Conservation (phyloP, 2,113 vertebrate species). For the Brevimyrus niger region DNA sequence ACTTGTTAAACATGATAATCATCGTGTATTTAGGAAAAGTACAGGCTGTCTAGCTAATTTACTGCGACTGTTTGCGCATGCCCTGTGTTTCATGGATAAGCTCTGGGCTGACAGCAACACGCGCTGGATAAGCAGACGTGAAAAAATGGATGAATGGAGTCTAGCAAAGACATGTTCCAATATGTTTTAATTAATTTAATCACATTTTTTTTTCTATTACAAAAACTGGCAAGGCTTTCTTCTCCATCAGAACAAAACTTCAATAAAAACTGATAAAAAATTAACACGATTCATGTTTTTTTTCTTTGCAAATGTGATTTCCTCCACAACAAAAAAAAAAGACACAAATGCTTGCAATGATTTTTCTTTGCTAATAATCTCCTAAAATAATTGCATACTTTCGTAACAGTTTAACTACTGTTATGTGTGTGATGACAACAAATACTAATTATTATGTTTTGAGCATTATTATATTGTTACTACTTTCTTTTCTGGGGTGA, state of each 20-base stretch:
- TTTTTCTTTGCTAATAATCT: constrained; percentile 1
- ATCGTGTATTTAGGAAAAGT: not conserved
- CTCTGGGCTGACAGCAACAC: not conserved
- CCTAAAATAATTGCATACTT: not conserved
- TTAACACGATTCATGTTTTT: not conserved
- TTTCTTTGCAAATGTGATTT: not conserved
- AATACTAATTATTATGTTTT: not conserved
- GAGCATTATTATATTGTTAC: not conserved
- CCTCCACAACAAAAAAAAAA: not conserved
- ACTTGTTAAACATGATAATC: not conserved
- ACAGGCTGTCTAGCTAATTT: not conserved
- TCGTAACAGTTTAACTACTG: not conserved
- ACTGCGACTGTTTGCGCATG: not conserved
- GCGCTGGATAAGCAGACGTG: not conserved
- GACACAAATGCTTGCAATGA: not conserved
- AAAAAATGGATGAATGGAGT: not conserved
- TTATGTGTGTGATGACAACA: not conserved
- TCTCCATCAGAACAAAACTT: not conserved
- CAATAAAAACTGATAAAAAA: not conserved
- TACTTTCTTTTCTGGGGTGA: not conserved
- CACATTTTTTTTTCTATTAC: not conserved
- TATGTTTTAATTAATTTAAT: not conserved
- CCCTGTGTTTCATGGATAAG: not conserved
- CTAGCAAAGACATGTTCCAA: not conserved
- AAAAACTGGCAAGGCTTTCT: not conserved